Evolutionary conservation across 2,113 vertebrate genomes (phyloP).

Genomic region (Zosterops lateralis): DNA sequence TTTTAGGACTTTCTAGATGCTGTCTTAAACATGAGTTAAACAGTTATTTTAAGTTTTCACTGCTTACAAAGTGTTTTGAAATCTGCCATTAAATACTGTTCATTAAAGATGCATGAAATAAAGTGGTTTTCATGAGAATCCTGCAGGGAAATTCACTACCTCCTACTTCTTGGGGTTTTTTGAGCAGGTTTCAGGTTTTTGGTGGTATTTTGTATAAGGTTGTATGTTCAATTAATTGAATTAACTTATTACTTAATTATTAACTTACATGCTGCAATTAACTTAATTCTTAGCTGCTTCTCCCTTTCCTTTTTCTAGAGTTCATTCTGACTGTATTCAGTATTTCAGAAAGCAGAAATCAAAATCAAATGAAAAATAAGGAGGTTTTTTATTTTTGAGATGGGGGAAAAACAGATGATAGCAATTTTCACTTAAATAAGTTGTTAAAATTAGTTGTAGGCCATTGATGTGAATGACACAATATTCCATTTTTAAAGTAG

Average conservation of each 20-base stretch:
- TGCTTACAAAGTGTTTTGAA: not conserved
- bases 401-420: not conserved
- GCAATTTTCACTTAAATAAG: not conserved
- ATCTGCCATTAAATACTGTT: not conserved
- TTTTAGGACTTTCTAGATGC: not conserved
- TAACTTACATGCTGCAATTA: not conserved
- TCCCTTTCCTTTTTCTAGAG: not conserved
- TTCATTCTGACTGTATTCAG: not conserved
- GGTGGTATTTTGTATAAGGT: not conserved
- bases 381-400: not conserved
- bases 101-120: not conserved
- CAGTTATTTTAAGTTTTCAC: not conserved
- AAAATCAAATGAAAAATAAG: not conserved
- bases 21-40: not conserved
- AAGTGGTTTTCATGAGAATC: not conserved
- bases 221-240: not conserved
- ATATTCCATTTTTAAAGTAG: not conserved
- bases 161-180: not conserved
- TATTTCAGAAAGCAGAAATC: not conserved
- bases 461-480: not conserved
- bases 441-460: not conserved
- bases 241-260: not conserved
- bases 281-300: not conserved
- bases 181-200: not conserved
- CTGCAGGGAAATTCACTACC: not conserved